Conservation (phyloP, 2,113 vertebrate genomes). For the Calidris pygmaea region DNA sequence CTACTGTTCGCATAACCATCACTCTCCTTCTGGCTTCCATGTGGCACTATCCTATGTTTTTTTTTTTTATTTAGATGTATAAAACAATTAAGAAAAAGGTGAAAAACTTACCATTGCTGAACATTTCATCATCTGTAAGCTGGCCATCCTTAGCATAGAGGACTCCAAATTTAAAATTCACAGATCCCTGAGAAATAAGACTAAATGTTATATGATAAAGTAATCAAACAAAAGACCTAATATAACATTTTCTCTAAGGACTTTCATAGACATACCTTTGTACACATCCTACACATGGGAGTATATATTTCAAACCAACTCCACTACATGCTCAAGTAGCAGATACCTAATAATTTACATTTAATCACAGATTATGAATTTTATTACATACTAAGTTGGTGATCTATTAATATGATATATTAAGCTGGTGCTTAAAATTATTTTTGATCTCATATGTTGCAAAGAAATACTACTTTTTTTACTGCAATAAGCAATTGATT, state of each 20-base stretch:
- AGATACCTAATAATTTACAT: not conserved
- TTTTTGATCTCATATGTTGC: not conserved
- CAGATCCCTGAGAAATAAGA: slow-evolving; percentile 85
- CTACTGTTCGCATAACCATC: not conserved
- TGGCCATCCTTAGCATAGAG: slow-evolving; percentile 97
- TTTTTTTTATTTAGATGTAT: not conserved
- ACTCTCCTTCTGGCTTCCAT: not conserved
- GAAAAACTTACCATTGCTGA: slow-evolving; percentile 90
- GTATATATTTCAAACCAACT: not conserved
- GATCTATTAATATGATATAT: not conserved
- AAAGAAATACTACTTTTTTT: not conserved
- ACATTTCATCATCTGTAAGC: slow-evolving; percentile 98
- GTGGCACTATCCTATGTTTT: not conserved
- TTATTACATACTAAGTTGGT: not conserved
- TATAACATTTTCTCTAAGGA: not conserved
- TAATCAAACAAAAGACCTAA: not conserved
- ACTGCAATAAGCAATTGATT: not conserved
- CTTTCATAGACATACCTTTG: not conserved
- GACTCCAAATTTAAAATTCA: slow-evolving; percentile 99
- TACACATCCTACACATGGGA: not conserved
- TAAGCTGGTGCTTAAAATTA: not conserved
- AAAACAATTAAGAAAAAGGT: not conserved
- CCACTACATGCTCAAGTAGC: not conserved
- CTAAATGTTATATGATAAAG: not conserved
- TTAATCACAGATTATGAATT: not conserved